Percentiles rank a stretch among this genome's conserved stretches.
phyloP scores from a whole-genome alignment of 2,888 invertebrate genomes.

The Andrena flavipes region DNA sequence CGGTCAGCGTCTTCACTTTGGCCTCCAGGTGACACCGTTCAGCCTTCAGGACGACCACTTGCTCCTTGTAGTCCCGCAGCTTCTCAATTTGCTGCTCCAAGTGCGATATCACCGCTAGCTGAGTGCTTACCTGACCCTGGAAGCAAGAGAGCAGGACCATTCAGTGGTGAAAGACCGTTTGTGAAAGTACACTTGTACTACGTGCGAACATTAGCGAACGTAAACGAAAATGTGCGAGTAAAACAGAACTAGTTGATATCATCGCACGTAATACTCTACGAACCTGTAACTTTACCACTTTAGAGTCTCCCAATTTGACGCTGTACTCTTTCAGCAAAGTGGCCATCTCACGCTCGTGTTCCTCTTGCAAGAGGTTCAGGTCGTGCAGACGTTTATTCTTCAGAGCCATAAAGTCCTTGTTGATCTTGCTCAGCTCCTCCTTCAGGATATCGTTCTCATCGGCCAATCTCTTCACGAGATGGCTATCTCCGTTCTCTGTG shows the following conservation, averaged over 20 bases:
- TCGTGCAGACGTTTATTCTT: slow-evolving; percentile 93
- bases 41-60: slow-evolving; percentile 85
- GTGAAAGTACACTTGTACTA: slow-evolving; percentile 29
- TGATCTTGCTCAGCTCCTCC: slow-evolving; percentile 90
- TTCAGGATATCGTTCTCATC: slow-evolving; percentile 87
- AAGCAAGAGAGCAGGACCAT: neutral
- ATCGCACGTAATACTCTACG: slow-evolving; percentile 59
- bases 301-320: slow-evolving; percentile 80
- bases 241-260: slow-evolving; percentile 13
- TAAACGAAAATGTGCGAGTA: neutral
- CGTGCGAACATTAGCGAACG: slow-evolving; percentile 34
- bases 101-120: slow-evolving; percentile 83
- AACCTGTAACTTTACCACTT: slow-evolving; percentile 83
- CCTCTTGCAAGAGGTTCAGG: slow-evolving; percentile 87
- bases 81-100: slow-evolving; percentile 86
- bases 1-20: slow-evolving; percentile 82
- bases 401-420: slow-evolving; percentile 90
- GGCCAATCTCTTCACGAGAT: slow-evolving; percentile 85
- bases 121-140: slow-evolving; percentile 89
- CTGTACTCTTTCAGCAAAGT: slow-evolving; percentile 83
- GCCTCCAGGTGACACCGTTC: slow-evolving; percentile 87
- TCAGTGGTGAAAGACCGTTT: neutral
- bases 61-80: slow-evolving; percentile 88
- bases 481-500: slow-evolving; percentile 83
- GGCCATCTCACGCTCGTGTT: slow-evolving; percentile 84